Evolutionary conservation across 2,113 vertebrate genomes (phyloP).

Genomic region (Rhabdomys dilectus): DNA sequence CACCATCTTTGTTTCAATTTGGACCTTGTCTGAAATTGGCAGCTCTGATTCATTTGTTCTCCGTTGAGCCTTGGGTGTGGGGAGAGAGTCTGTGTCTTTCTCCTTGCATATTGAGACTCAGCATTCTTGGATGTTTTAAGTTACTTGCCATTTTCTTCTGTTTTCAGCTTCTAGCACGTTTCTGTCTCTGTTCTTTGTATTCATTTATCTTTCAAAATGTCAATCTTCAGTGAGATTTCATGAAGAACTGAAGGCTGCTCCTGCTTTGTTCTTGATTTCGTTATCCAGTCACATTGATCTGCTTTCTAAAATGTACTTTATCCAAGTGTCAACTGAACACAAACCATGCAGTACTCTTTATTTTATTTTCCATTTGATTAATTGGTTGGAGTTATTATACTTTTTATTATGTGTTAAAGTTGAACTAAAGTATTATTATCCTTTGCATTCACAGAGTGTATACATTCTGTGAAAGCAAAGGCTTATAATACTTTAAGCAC

Average conservation of each 20-base stretch:
- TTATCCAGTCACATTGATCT: not conserved
- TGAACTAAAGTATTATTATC: not conserved
- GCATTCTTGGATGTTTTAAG: not conserved
- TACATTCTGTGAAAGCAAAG: not conserved
- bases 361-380: slow-evolving; percentile 18
- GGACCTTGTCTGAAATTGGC: not conserved
- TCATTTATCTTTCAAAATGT: not conserved
- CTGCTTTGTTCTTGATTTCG: not conserved
- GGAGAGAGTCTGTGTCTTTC: not conserved
- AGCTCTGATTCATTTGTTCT: slow-evolving; percentile 4
- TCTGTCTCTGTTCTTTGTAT: not conserved
- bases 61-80: not conserved
- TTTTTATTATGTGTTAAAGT: slow-evolving; percentile 9
- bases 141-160: not conserved
- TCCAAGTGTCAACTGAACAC: not conserved
- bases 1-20: not conserved
- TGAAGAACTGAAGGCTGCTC: not conserved
- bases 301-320: not conserved
- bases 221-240: not conserved
- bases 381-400: not conserved
- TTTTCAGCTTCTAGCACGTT: not conserved
- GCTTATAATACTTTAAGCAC: too few relatives aligned
- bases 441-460: not conserved
- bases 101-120: not conserved
- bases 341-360: not conserved